Base-by-base conservation (phyloP, 1,140 invertebrate species). In the Trachymyrmex cornetzi region DNA sequence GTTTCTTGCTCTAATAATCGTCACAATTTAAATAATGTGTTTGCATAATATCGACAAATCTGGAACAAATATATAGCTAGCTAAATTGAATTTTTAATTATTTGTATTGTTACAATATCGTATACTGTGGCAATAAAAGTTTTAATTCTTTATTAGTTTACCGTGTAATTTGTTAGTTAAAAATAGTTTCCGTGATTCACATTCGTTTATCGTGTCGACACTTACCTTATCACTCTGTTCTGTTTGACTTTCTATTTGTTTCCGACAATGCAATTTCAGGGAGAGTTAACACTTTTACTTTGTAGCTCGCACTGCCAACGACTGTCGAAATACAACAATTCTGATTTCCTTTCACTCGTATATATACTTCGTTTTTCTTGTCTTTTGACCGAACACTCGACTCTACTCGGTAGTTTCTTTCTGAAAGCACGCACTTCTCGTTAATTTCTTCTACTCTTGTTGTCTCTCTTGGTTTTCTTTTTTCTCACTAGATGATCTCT, bases 331-430 rank as follows among this genome's bases (percentile, higher is more conserved):
- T 81, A 44, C 11, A 19, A 48, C n/a, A 16, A 38, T 71, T 55
- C 30, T 22, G 64, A 4, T 71, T n/a, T 19, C 30, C 72, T 85
- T 77, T 85, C 61, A 85, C 82, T 80, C n/a, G 6, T 53, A 53
- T n/a, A 19, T 61, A 38, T 72, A 44, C n/a, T 69, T 5, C 0
- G 34, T 24, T 50, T 67, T 84, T 74, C 2, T 19, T 38, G 53
- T 72, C 27, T 16, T 30, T 57, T 22, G 9, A 38, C 24, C 11
- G 30, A 75, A 71, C 48, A 69, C 30, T 50, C 34, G 0, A 7
- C 3, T 50, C 5, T 44, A 61, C 59, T 63, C 27, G n/a, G 2
- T 24, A n/a, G 19, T 50, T 12, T 1, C 22, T 66, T 30, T 27
- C 2, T 16, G 6, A 12, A 64, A 7, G 1, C 59, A 16, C 27